Base-by-base conservation (phyloP, 2,888 invertebrate species). In the Phyllotreta striolata region DNA sequence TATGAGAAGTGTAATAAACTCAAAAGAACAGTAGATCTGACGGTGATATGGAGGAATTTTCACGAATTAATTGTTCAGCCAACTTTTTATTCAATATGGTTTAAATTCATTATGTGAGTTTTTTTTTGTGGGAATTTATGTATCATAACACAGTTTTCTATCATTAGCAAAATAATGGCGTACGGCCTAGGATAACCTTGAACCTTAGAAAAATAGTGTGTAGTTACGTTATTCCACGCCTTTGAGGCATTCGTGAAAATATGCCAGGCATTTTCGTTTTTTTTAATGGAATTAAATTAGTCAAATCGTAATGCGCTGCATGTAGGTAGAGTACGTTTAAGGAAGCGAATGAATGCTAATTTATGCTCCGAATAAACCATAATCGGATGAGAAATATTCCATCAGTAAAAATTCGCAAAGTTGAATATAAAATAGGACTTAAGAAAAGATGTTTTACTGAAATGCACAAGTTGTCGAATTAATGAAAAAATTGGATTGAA, bases 131-230 rank as follows among this genome's bases (percentile, higher is more conserved):
- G 24, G 4, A 24, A 24, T 24, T 24, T 24, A 24, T 24, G 24
- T 4, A 24, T 24, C 24, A 24, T 24, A 24, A 4, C 24, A 24
- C 24, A 47, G 9, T 47, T 9, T 2, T 14, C 9, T 10, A 55
- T 2, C 9, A 62, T 62, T 55, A 55, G 60, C 47, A 64, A 44
- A 54, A 58, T 34, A 40, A 57, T 12, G 43, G 52, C 60, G 63
- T 65, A 54, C 64, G 68, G 65, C 68, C 68, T 69, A 66, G 63
- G 55, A 54, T 63, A 66, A 62, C 68, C 68, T 69, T 69, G 68
- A 63, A 66, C 62, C 46, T 49, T 35, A 59, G 64, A 66, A 58
- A 55, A 55, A 55, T 49, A 61, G 38, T 64, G 54, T 52, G 55
- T 61, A 38, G 56, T 56, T 60, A 43, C 38, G 37, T 43, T 60